Conservation (phyloP, 2,888 invertebrate species). For the Cremastobaeus sp. region DNA sequence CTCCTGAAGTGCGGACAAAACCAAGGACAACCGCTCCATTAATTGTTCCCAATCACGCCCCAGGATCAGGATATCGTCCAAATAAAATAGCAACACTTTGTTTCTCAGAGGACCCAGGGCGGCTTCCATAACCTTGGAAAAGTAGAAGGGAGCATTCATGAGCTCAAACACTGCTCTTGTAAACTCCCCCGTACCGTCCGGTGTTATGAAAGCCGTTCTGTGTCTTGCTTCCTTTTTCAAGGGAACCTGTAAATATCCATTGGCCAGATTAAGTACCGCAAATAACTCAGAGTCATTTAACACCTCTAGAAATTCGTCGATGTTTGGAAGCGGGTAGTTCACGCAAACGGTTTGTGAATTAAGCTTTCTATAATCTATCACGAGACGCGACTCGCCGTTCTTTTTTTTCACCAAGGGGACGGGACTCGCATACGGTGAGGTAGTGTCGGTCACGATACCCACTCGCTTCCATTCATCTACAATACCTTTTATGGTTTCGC, state of each 20-base stretch:
- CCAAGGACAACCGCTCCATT: neutral
- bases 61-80: slow-evolving; percentile 2
- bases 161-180: neutral
- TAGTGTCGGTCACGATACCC: slow-evolving; percentile 42
- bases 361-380: slow-evolving; percentile 40
- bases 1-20: neutral
- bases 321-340: slow-evolving; percentile 33
- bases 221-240: neutral
- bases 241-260: slow-evolving; percentile 14
- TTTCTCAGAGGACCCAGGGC: neutral
- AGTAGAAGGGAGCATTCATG: slow-evolving; percentile 13
- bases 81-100: neutral
- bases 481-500: slow-evolving; percentile 22
- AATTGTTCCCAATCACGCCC: slow-evolving; percentile 6
- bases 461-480: slow-evolving; percentile 43
- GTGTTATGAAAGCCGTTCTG: slow-evolving; percentile 18
- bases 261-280: neutral
- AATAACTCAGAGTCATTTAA: slow-evolving; percentile 10
- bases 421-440: slow-evolving; percentile 57
- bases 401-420: slow-evolving; percentile 56
- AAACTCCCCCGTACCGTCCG: slow-evolving; percentile 15
- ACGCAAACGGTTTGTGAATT: slow-evolving; percentile 4
- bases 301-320: slow-evolving; percentile 40
- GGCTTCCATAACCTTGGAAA: slow-evolving; percentile 5
- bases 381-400: slow-evolving; percentile 52